A percentile compares a stretch with the other conserved stretches of the same genome.
phyloP scores from a whole-genome alignment of 2,888 invertebrate genomes.

The Strigamia maritima region DNA sequence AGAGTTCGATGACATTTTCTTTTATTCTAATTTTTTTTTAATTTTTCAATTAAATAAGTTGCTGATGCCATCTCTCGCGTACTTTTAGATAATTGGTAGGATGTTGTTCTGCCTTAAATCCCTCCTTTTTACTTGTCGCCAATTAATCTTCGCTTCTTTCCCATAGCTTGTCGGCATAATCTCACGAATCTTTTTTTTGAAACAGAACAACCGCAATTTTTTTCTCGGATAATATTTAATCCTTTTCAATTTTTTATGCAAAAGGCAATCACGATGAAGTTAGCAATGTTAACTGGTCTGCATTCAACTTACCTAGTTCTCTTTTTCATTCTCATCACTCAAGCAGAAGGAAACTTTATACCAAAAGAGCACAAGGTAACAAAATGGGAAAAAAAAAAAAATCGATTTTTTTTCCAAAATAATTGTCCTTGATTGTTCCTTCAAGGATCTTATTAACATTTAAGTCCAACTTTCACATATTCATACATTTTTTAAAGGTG shows the following conservation, averaged over 20 bases:
- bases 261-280: conserved; percentile 31
- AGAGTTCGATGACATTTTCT: conserved; percentile 27
- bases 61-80: conserved; percentile 5
- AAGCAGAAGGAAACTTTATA: conserved; percentile 31
- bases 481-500: conserved; percentile 54
- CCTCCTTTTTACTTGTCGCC: neutral
- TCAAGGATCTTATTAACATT: conserved; percentile 20
- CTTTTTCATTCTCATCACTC: conserved; percentile 29
- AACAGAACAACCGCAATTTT: neutral
- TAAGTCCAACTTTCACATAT: neutral
- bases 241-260: neutral
- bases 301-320: conserved; percentile 33
- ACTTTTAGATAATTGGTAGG: neutral
- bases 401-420: neutral
- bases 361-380: conserved; percentile 38
- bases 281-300: conserved; percentile 6
- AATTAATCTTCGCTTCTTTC: conserved; percentile 13
- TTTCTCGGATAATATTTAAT: neutral
- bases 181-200: neutral
- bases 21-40: neutral
- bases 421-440: neutral
- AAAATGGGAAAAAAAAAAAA: neutral
- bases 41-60: neutral
- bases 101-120: neutral
- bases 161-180: conserved; percentile 9